Evolutionary conservation across 2,113 vertebrate genomes (phyloP), one percentile per base, ranked within the genome.

Genomic region (Paramormyrops kingsleyae): DNA sequence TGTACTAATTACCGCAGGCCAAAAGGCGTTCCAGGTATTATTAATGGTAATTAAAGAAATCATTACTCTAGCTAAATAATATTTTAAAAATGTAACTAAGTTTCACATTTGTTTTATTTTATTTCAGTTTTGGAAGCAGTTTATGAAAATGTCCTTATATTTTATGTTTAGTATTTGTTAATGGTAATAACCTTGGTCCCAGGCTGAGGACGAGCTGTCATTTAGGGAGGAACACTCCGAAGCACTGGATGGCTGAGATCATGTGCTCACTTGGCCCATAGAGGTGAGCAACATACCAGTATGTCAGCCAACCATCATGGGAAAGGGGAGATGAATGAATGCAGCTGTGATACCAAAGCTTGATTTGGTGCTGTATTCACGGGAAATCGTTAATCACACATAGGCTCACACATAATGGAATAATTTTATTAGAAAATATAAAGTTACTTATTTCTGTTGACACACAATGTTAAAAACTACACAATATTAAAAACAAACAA

Each of bases 361-460:
- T 85, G 24, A 27, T 27, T 66, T 66, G 15, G 1, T 39, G n/a
- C 4, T 74, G 12, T 74, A 74, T 1, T n/a, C 13, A 35, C 8
- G 0, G 66, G 9, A 74, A 70, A 35, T 1, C 31, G 3, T 15
- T 13, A 27, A 13, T 35, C 66, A 27, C n/a, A 74, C 62, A 27
- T 3, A 70, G 53, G 19, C 15, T 24, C 19, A 83, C 77, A 46
- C 47, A 86, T 6, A n/a, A 47, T n/a, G 44, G 21, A 86, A 13
- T 27, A 10, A n/a, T 86, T 86, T 86, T 86, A 86, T 86, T 86
- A 86, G 47, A 86, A 86, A 86, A 86, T 86, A 86, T 86, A 86
- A 83, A 84, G 24, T 47, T n/a, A 47, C 24, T 86, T 85, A 85
- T 12, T 47, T 86, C 74, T 80, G 74, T 42, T 80, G 31, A 42